These are phyloP conservation scores for Aproaerema taeniolella DNA, from an alignment of 2,888 invertebrate species.

Conservation along the genomic window DNA sequence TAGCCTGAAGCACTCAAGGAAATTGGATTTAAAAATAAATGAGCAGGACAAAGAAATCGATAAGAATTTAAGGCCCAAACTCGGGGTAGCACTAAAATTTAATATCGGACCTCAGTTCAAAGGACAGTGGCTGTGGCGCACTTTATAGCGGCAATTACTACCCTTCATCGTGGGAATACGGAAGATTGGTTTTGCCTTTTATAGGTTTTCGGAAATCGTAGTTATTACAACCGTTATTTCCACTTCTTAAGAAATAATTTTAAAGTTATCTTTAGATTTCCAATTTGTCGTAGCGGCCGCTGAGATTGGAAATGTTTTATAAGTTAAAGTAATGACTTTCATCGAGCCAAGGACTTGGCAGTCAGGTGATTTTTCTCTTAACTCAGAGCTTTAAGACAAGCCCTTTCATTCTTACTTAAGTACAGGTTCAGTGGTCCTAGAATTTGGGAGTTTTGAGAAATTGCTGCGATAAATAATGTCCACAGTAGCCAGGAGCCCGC, in stretches of 20 bases:
- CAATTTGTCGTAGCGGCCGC: slow-evolving; percentile 16
- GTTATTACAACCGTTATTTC: slow-evolving; percentile 49
- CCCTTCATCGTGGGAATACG: slow-evolving; percentile 62
- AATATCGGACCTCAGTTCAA: slow-evolving; percentile 53
- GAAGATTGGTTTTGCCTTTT: slow-evolving; percentile 63
- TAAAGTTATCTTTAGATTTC: slow-evolving; percentile 20
- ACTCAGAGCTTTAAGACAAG: neutral
- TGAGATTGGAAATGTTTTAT: slow-evolving; percentile 11
- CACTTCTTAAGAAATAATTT: slow-evolving; percentile 16
- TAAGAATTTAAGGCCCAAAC: slow-evolving; percentile 55
- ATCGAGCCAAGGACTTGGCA: slow-evolving; percentile 3
- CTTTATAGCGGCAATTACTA: slow-evolving; percentile 68
- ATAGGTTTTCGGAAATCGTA: slow-evolving; percentile 50
- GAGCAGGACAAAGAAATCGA: slow-evolving; percentile 44
- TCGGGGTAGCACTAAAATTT: slow-evolving; percentile 64
- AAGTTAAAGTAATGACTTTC: slow-evolving; percentile 11
- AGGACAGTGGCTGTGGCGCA: slow-evolving; percentile 65
- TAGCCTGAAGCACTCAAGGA: slow-evolving; percentile 38
- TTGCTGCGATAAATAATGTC: neutral
- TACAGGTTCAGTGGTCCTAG: neutral
- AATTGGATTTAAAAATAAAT: slow-evolving; percentile 54
- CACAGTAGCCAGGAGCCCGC: no score
- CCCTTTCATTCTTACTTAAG: neutral
- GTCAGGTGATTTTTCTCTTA: slow-evolving; percentile 5
- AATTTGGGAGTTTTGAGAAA: neutral